Conservation (phyloP, 2,888 invertebrate species). For the Strigamia maritima region DNA sequence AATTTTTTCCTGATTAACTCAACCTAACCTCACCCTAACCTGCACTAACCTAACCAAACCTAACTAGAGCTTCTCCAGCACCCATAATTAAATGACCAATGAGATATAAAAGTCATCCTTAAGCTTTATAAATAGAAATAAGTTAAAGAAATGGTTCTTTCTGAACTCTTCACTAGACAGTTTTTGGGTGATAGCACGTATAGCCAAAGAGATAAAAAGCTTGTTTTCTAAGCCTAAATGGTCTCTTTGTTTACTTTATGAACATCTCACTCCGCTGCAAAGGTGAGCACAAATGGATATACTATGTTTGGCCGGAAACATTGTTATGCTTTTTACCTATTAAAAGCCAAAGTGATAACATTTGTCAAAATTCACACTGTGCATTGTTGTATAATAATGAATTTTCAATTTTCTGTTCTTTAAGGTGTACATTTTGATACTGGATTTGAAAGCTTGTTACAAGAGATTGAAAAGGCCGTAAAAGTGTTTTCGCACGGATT, state of each 20-base stretch:
- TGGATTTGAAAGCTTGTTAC: conserved; percentile 72
- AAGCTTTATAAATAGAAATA: not conserved
- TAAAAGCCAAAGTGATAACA: no score
- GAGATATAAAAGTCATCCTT: not conserved
- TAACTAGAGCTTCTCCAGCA: no score
- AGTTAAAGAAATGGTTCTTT: not conserved
- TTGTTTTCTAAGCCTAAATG: not conserved
- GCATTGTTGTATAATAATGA: no score
- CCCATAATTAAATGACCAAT: no score
- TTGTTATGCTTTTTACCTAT: not conserved
- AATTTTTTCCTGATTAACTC: no score
- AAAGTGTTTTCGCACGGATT: conserved; percentile 89
- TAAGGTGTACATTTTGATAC: conserved; percentile 86
- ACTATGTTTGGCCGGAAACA: not conserved
- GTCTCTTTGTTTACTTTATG: not conserved
- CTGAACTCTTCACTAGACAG: not conserved
- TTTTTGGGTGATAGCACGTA: not conserved
- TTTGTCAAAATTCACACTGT: no score
- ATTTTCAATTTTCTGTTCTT: not conserved
- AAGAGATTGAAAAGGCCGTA: conserved; percentile 83
- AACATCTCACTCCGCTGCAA: not conserved
- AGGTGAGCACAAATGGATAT: not conserved
- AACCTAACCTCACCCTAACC: no score
- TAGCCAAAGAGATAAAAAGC: not conserved
- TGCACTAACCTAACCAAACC: no score